phyloP scores from a whole-genome alignment of 2,113 vertebrate genomes.

The Strix aluco region DNA sequence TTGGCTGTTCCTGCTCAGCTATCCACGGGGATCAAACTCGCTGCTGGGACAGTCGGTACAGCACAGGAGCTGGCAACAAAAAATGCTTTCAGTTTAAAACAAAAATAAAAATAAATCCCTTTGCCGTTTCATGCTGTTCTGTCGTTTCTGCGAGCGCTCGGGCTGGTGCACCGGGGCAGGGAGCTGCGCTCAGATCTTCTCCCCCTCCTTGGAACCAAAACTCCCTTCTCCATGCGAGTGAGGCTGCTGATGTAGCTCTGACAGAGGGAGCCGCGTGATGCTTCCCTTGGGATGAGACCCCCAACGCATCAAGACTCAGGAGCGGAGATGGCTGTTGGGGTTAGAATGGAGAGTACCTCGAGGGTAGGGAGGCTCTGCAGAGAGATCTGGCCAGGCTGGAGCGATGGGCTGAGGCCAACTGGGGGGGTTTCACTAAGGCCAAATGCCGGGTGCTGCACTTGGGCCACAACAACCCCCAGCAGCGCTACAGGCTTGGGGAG shows the following conservation, averaged over 20 bases:
- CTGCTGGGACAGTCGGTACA: fast-evolving
- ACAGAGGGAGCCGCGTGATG: neutral
- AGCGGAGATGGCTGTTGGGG: neutral
- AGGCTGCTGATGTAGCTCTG: neutral
- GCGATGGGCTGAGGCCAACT: no score
- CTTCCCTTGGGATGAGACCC: neutral
- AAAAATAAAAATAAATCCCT: neutral
- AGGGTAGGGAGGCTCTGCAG: no score
- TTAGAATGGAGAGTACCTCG: no score
- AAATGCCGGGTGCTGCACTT: no score
- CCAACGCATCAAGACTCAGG: fast-evolving
- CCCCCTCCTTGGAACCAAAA: neutral
- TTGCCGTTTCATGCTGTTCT: neutral
- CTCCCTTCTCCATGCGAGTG: fast-evolving
- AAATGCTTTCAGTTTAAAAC: no score
- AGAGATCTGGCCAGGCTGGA: no score
- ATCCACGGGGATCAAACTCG: fast-evolving
- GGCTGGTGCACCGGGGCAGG: neutral
- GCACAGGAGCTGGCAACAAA: neutral
- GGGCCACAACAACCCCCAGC: no score
- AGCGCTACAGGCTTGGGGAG: no score
- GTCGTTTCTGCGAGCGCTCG: fast-evolving
- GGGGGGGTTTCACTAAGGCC: no score
- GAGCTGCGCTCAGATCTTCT: neutral
- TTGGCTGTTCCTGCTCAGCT: neutral